These are phyloP conservation scores for Mesaphorura yosii DNA, from an alignment of 1,140 invertebrate species.

Conservation along the genomic window DNA sequence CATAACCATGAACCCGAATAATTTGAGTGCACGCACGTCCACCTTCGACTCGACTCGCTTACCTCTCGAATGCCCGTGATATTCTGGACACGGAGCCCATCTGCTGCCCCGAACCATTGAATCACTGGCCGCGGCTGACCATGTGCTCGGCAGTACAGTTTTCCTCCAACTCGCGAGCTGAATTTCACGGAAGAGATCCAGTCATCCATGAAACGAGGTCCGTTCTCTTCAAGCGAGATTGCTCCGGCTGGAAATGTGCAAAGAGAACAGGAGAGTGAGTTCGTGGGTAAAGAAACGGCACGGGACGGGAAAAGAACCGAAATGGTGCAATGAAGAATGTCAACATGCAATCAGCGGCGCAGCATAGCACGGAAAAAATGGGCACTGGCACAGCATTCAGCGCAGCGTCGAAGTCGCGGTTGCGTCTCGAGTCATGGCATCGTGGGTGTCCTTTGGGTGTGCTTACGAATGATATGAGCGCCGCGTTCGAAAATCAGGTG, in stretches of 20 bases:
- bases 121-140: constrained; percentile 15
- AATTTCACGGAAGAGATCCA: neutral
- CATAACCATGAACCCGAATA: neutral
- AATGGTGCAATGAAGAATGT: no score
- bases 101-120: constrained; percentile 18
- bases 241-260: neutral
- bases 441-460: no score
- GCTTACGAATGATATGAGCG: no score
- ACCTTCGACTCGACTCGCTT: neutral
- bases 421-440: no score
- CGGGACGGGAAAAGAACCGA: no score
- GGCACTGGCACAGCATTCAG: no score
- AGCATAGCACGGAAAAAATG: no score
- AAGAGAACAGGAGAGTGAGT: no score
- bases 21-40: neutral
- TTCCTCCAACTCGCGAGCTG: constrained; percentile 17
- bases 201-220: constrained; percentile 1
- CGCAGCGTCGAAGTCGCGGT: no score
- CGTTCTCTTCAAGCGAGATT: constrained; percentile 8
- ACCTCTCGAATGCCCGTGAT: constrained; percentile 16
- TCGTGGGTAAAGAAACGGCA: no score
- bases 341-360: no score
- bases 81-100: constrained; percentile 12
- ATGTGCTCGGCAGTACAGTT: constrained; percentile 6
- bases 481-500: no score